Base-by-base conservation (phyloP, 2,113 vertebrate genomes). In the Ancistrus triradiatus region DNA sequence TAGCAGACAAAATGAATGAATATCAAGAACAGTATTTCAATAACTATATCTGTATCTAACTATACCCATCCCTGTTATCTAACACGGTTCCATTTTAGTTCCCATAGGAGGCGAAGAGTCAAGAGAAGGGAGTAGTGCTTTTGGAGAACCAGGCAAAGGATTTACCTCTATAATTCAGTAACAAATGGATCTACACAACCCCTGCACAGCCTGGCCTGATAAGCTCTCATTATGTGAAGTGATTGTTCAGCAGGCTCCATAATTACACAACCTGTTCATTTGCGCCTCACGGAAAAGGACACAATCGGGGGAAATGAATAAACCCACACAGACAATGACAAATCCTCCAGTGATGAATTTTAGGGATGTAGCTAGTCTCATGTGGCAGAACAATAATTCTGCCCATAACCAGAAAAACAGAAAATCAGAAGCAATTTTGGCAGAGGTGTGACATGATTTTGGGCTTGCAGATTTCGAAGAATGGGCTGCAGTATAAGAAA, bases 241-340 rank as follows among this genome's bases (percentile, higher is more conserved):
- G 51, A 65, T 65, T 65, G 42, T 65, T 65, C 40, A 56, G 47
- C 63, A 47, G 19, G 42, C 42, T 37, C 28, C 21, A 15, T 47
- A 56, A 56, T 65, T 65, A 65, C 28, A 47, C 63, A 38, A 44
- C 51, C 42, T 56, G 63, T 37, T 65, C 51, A 25, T 56, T 65
- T 47, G 51, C 22, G 33, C 42, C n/a, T 56, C 25, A 19, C 50
- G 31, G 27, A 46, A 55, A 55, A 55, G 50, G 42, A 51, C 27
- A 46, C 62, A 64, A 64, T 55, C 18, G 18, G n/a, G 33, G 18
- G 40, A 64, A 64, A 46, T 46, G 42, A 64, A 46, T 64, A 65
- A 65, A 56, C 28, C 63, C 19, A 37, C 47, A 13, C 42, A 56
- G 42, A 8, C 51, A 65, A 65, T 56, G 31, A 56, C 46, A 56